These are phyloP conservation scores for Oceanodroma tethys DNA, from an alignment of 2,113 vertebrate species.

Conservation along the genomic window DNA sequence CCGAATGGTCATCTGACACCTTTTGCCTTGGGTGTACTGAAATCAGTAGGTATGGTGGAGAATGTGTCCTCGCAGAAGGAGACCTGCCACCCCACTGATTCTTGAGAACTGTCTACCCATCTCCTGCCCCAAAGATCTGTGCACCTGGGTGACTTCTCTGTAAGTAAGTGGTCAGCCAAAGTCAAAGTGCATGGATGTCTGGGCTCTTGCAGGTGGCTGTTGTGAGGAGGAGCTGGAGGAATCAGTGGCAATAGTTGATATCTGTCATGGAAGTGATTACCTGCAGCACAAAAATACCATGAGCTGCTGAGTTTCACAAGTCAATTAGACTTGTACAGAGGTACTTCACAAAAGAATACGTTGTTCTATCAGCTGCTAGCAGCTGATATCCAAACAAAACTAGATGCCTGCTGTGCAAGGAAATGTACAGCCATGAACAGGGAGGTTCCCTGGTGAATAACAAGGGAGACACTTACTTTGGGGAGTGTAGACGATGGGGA, in stretches of 20 bases:
- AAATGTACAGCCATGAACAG: not conserved
- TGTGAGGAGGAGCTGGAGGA: not conserved
- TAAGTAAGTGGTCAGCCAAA: not conserved
- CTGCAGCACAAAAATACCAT: not conserved
- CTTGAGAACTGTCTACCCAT: not conserved
- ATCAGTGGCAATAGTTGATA: not conserved
- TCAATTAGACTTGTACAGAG: not conserved
- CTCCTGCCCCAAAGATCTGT: not conserved
- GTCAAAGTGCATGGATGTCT: not conserved
- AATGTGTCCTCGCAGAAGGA: not conserved
- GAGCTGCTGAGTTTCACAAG: not conserved
- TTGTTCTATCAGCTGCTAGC: too few species aligned
- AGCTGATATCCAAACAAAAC: not conserved
- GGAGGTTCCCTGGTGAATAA: not conserved
- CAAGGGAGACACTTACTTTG: fast-evolving
- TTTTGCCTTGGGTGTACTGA: not conserved
- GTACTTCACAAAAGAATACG: too few species aligned
- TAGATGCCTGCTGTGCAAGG: not conserved
- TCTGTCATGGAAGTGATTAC: not conserved
- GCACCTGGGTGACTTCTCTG: not conserved
- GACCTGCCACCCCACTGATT: not conserved
- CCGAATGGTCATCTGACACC: not conserved
- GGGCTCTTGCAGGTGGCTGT: not conserved
- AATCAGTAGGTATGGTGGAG: not conserved
- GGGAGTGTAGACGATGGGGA: not conserved